These are phyloP conservation scores for Phyto melanocephala DNA, from an alignment of 2,888 invertebrate genomes.

Conservation along the genomic window DNA sequence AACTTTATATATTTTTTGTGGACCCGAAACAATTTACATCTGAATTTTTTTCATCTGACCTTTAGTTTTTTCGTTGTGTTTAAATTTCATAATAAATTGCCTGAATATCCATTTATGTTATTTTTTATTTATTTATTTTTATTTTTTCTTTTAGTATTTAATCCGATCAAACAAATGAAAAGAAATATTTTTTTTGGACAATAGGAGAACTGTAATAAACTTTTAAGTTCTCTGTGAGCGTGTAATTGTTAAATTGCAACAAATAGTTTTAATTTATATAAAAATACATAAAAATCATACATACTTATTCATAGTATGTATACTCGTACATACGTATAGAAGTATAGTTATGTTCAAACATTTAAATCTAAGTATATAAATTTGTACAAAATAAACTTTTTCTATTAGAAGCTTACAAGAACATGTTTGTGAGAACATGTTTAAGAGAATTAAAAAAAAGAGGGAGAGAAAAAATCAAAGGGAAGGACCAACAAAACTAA, in stretches of 20 bases:
- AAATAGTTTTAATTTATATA: background rate
- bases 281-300: background rate
- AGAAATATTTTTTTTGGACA: background rate
- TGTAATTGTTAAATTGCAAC: background rate
- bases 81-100: background rate
- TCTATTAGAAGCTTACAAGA: constrained; percentile 52
- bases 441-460: background rate
- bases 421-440: constrained; percentile 20
- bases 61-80: no score
- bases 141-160: constrained; percentile 16
- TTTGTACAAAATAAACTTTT: constrained; percentile 41
- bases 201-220: constrained; percentile 21
- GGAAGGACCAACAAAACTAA: background rate
- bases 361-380: constrained; percentile 18
- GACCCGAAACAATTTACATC: no score
- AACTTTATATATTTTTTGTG: no score
- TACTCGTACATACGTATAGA: background rate
- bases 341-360: no score
- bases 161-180: constrained; percentile 28
- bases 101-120: constrained; percentile 1
- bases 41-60: background rate
- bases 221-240: background rate
- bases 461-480: no score
- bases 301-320: background rate
- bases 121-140: no score